Percentiles rank a stretch among this genome's conserved stretches.
phyloP scores from a whole-genome alignment of 2,797 vertebrate genomes.

The Gobionotothen gibberifrons region DNA sequence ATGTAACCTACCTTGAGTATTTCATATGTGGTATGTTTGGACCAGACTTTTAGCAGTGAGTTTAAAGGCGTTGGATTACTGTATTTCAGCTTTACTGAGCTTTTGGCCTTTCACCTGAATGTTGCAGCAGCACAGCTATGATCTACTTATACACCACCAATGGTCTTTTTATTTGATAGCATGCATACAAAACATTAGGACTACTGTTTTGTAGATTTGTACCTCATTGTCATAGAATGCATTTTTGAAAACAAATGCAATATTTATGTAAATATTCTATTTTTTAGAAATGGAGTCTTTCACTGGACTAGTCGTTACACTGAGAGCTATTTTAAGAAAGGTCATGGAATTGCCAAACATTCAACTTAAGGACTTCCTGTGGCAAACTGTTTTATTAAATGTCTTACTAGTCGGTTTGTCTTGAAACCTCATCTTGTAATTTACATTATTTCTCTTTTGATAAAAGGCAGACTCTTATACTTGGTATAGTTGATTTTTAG shows the following conservation, averaged over 20 bases:
- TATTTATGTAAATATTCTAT: conserved; percentile 65
- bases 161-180: conserved; percentile 14
- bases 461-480: conserved; percentile 30
- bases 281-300: conserved; percentile 50
- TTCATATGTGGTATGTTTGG: conserved; percentile 32
- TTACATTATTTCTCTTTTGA: conserved; percentile 27
- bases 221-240: conserved; percentile 26
- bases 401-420: conserved; percentile 39
- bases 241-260: conserved; percentile 45
- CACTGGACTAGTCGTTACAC: conserved; percentile 78
- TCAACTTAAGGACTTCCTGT: conserved; percentile 36
- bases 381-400: conserved; percentile 43
- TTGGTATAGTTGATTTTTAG: conserved; percentile 26
- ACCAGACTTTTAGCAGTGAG: conserved; percentile 26
- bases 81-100: conserved; percentile 54
- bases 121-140: conserved; percentile 35
- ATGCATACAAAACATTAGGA: conserved; percentile 12
- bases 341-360: conserved; percentile 58
- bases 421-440: conserved; percentile 18
- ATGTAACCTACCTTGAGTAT: conserved; percentile 29
- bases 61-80: neutral
- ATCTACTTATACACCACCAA: conserved; percentile 22
- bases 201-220: conserved; percentile 35
- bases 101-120: conserved; percentile 34
- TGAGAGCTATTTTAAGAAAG: conserved; percentile 52